These are phyloP conservation scores for Pyrocephalus nanus DNA, from an alignment of 2,797 vertebrate species.

Conservation along the genomic window DNA sequence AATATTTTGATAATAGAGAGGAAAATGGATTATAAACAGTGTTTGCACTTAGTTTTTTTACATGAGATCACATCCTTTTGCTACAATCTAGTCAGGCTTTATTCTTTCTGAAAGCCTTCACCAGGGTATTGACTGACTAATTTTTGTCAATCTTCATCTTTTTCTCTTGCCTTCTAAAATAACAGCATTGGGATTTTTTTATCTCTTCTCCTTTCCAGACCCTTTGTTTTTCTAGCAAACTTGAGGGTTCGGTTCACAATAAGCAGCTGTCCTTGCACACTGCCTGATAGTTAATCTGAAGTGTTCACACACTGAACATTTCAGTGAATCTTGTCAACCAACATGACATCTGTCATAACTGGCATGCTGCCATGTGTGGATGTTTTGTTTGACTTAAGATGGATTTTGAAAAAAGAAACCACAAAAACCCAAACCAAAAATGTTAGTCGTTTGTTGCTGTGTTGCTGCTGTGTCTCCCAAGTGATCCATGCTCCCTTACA, in stretches of 20 bases:
- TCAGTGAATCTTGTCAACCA: neutral
- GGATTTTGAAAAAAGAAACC: neutral
- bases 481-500: neutral
- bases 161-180: neutral
- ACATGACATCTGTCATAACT: neutral
- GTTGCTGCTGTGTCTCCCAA: neutral
- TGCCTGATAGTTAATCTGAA: neutral
- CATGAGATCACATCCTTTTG: neutral
- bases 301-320: neutral
- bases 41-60: neutral
- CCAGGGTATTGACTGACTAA: neutral
- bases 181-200: accelerated
- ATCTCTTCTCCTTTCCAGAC: neutral
- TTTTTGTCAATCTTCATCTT: neutral
- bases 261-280: neutral
- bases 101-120: neutral
- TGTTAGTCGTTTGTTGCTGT: neutral
- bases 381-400: neutral
- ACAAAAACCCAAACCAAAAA: no score
- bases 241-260: neutral
- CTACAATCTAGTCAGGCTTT: neutral
- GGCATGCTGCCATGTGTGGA: neutral
- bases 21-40: neutral
- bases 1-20: neutral
- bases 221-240: neutral